Conservation (phyloP, 1,140 invertebrate species). For the Andricus grossulariae region DNA sequence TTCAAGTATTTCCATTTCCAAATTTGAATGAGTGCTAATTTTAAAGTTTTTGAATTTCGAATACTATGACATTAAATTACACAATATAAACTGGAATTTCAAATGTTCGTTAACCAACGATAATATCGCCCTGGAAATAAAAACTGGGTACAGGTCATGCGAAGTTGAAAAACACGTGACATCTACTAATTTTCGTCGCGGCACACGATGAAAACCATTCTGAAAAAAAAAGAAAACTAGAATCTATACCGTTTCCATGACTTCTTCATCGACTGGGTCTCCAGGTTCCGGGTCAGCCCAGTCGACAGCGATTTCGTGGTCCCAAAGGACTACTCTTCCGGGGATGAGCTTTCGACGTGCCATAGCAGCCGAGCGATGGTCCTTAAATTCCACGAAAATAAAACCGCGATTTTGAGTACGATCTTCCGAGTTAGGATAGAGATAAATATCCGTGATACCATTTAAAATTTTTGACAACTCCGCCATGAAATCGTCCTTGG, state of each 20-base stretch:
- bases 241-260: constrained; percentile 81
- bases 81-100: too few relatives aligned
- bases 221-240: not conserved
- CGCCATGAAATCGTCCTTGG: not conserved
- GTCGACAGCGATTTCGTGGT: constrained; percentile 85
- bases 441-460: too few relatives aligned
- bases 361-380: constrained; percentile 88
- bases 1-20: too few relatives aligned
- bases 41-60: too few relatives aligned
- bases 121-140: too few relatives aligned
- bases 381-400: constrained; percentile 91
- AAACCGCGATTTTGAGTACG: constrained; percentile 84
- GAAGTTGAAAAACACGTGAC: too few relatives aligned
- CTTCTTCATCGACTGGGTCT: constrained; percentile 80
- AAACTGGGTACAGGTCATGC: too few relatives aligned
- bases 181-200: constrained; percentile 5
- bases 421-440: too few relatives aligned
- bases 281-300: constrained; percentile 92
- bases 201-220: constrained; percentile 19
- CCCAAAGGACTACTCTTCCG: constrained; percentile 82
- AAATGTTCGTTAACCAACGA: too few relatives aligned
- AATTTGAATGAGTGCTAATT: too few relatives aligned
- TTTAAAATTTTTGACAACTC: too few relatives aligned
- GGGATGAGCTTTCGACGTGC: constrained; percentile 86
- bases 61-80: too few relatives aligned